Percentiles rank a stretch among this genome's conserved stretches.
These are phyloP conservation scores for Drosophila sturtevanti DNA, from an alignment of 1,140 invertebrate species.

Conservation along the genomic window DNA sequence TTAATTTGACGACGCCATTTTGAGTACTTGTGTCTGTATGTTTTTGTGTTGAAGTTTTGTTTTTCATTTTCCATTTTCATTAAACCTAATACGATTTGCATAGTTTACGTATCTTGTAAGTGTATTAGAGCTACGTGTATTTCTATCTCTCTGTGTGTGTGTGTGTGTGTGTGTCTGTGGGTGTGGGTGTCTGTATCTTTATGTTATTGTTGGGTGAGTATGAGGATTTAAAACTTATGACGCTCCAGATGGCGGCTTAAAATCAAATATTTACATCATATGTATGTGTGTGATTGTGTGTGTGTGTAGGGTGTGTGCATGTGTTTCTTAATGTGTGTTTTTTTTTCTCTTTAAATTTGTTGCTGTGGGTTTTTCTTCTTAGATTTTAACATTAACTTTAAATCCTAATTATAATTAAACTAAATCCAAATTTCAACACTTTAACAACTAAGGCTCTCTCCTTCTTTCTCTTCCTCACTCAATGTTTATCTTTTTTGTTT, in stretches of 20 bases:
- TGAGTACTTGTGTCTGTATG: slow-evolving; percentile 22
- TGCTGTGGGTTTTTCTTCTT: slow-evolving; percentile 37
- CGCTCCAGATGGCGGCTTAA: slow-evolving; percentile 23
- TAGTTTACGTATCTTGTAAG: slow-evolving; percentile 72
- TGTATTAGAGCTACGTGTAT: slow-evolving; percentile 31
- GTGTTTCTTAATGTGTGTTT: slow-evolving; percentile 16
- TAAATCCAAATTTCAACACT: slow-evolving; percentile 71
- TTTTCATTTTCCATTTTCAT: slow-evolving; percentile 14
- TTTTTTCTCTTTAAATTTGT: slow-evolving; percentile 24
- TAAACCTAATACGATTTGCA: slow-evolving; percentile 54
- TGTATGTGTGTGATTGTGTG: slow-evolving; percentile 3
- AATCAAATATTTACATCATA: slow-evolving; percentile 52
- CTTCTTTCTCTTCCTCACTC: not conserved
- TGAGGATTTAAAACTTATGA: slow-evolving; percentile 53
- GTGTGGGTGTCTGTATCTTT: not conserved
- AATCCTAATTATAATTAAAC: slow-evolving; percentile 61
- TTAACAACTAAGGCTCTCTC: slow-evolving; percentile 41
- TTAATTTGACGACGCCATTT: not conserved
- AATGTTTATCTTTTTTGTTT: not conserved
- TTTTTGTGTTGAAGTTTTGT: slow-evolving; percentile 23
- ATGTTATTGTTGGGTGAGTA: too few species aligned
- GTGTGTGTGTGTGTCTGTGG: not conserved
- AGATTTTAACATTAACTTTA: slow-evolving; percentile 68
- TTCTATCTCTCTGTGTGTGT: not conserved
- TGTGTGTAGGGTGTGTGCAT: slow-evolving; percentile 22